phyloP scores from a whole-genome alignment of 2,113 vertebrate species.

The Colossoma macropomum region DNA sequence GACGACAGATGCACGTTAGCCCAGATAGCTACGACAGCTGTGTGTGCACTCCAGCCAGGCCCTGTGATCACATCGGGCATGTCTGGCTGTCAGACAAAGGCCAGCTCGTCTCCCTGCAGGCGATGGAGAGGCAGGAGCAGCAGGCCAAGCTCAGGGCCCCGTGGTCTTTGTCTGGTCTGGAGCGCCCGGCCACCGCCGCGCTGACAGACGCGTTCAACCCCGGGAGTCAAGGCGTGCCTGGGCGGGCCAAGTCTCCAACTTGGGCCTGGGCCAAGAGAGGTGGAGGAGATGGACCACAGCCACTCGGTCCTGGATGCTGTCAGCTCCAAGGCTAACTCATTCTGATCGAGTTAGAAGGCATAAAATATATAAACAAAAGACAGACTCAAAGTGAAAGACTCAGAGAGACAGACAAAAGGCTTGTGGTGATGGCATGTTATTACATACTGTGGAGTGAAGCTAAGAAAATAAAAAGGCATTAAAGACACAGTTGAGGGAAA shows the following conservation, averaged over 20 bases:
- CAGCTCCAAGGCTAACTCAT: not conserved
- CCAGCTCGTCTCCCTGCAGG: not conserved
- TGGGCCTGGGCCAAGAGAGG: not conserved
- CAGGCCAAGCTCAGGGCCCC: not conserved
- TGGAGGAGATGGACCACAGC: not conserved
- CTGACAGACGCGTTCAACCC: not conserved
- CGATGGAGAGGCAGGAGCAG: not conserved
- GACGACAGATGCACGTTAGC: not conserved
- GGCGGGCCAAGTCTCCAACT: not conserved
- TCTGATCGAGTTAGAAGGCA: not conserved
- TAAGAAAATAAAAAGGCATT: not conserved
- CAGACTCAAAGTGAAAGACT: too few relatives aligned
- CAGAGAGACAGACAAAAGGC: too few relatives aligned
- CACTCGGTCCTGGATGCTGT: not conserved
- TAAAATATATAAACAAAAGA: not conserved
- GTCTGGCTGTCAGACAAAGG: conserved; percentile 6
- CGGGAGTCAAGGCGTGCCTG: not conserved
- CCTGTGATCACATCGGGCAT: not conserved
- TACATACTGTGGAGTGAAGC: not conserved
- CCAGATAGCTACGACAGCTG: not conserved
- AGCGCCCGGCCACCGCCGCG: not conserved
- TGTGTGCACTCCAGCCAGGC: not conserved
- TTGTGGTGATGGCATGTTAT: not conserved
- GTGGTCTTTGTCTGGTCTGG: conserved; percentile 4
- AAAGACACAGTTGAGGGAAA: not conserved